Evolutionary conservation across 2,888 invertebrate species (phyloP), one percentile per base, ranked within the genome.

Genomic region (Morinoia aosen): DNA sequence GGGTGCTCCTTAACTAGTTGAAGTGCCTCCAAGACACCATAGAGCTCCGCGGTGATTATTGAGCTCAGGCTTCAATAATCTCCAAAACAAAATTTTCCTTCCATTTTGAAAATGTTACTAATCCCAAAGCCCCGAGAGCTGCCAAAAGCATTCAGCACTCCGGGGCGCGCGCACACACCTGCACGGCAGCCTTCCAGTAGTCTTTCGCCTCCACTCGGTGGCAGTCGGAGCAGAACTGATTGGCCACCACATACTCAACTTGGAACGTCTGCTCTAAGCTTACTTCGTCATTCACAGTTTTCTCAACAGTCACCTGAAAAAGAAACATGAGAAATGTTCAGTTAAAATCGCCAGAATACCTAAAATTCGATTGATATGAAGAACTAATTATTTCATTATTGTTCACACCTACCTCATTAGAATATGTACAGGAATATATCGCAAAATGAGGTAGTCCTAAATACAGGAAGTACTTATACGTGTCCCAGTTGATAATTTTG

Each of bases 221-320:
- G 97, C 99, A 99, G 96, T 99, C 99, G 97, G 99, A 98, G 97
- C 99, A 99, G 99, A 99, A 99, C 97, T 99, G 99, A 97, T 98
- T 98, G 97, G 98, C 98, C 0, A 99, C 98, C 0, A 98, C 98
- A 97, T 98, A 99, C 97, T 99, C 99, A 5, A 99, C 99, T 90
- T 99, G 98, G 97, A 99, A 99, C 8, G 99, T 98, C 97, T 99
- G 99, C 97, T 99, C 99, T 33, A 99, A 97, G 16, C 99, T 98
- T 2, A 99, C 98, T 93, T 99, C 99, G 57, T 98, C 98, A 97
- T 99, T 98, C 0, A 99, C 98, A 98, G 99, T 99, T 94, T 98
- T 99, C 97, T 99, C 99, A 25, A 99, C 98, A 0, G 99, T 99
- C 95, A 99, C 97, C 97, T 99, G 93, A 76, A 76, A 76, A 16